phyloP scores from a whole-genome alignment of 2,797 vertebrate genomes.

The Naso thynnoides region DNA sequence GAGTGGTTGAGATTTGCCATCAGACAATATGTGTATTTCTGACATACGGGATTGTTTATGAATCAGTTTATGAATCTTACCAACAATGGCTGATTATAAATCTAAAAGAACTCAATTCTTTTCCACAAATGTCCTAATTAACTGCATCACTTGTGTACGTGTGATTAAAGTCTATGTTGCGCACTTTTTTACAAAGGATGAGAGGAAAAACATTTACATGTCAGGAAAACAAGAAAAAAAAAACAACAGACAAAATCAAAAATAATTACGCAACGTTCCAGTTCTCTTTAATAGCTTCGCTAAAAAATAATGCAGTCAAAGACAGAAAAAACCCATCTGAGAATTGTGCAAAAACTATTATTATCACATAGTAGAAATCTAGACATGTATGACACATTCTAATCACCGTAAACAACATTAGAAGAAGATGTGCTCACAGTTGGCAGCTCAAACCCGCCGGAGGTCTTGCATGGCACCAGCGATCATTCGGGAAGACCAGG shows the following conservation, averaged over 20 bases:
- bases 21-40: neutral
- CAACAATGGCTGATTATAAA: conserved; percentile 7
- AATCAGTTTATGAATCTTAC: conserved; percentile 19
- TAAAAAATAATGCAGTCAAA: conserved; percentile 44
- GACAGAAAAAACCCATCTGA: conserved; percentile 52
- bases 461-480: conserved; percentile 50
- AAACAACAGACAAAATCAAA: no score
- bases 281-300: conserved; percentile 56
- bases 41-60: neutral
- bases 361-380: conserved; percentile 36
- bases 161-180: conserved; percentile 27
- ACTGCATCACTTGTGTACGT: conserved; percentile 8
- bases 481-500: conserved; percentile 34
- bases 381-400: conserved; percentile 28
- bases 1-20: conserved; percentile 17
- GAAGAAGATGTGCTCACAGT: conserved; percentile 31
- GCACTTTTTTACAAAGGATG: conserved; percentile 29
- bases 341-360: conserved; percentile 71
- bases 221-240: neutral
- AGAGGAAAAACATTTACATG: neutral
- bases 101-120: neutral
- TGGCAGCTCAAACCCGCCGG: conserved; percentile 15
- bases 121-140: neutral
- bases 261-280: conserved; percentile 60
- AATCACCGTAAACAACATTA: conserved; percentile 66